These are phyloP conservation scores for Venusia cambrica DNA, from an alignment of 2,888 invertebrate genomes.

Conservation along the genomic window DNA sequence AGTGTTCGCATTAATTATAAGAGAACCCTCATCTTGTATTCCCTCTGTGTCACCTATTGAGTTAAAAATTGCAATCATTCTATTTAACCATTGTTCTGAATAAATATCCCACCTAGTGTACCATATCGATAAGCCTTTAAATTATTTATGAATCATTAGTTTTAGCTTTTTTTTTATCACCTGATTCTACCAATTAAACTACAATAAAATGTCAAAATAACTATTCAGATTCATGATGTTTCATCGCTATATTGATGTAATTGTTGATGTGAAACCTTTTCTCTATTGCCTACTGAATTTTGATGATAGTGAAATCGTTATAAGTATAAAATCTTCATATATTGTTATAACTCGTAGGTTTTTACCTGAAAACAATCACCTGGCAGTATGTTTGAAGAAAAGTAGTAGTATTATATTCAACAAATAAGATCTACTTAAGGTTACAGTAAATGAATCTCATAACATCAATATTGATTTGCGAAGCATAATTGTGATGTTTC, in stretches of 20 bases:
- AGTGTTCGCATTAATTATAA: slow-evolving; percentile 61
- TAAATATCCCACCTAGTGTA: slow-evolving; percentile 70
- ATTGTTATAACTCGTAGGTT: no score
- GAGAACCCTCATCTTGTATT: slow-evolving; percentile 30
- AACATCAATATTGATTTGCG: slow-evolving; percentile 72
- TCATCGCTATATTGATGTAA: no score
- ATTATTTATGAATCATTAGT: slow-evolving; percentile 31
- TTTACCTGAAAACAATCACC: no score
- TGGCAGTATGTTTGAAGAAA: slow-evolving; percentile 48
- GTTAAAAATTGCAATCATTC: slow-evolving; percentile 12
- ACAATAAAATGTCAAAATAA: no score
- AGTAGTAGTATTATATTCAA: slow-evolving; percentile 50
- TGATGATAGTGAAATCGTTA: no score
- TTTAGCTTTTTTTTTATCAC: slow-evolving; percentile 32
- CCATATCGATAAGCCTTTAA: slow-evolving; percentile 62
- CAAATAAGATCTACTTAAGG: slow-evolving; percentile 36
- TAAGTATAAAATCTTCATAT: no score
- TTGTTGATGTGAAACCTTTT: no score
- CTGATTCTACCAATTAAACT: no score
- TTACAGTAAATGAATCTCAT: slow-evolving; percentile 52
- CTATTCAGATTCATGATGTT: no score
- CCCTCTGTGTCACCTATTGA: slow-evolving; percentile 17
- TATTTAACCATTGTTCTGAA: slow-evolving; percentile 27
- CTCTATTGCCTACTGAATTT: no score
- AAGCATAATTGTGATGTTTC: slow-evolving; percentile 82